Evolutionary conservation across 2,113 vertebrate species (phyloP).

Genomic region (Fulica atra): DNA sequence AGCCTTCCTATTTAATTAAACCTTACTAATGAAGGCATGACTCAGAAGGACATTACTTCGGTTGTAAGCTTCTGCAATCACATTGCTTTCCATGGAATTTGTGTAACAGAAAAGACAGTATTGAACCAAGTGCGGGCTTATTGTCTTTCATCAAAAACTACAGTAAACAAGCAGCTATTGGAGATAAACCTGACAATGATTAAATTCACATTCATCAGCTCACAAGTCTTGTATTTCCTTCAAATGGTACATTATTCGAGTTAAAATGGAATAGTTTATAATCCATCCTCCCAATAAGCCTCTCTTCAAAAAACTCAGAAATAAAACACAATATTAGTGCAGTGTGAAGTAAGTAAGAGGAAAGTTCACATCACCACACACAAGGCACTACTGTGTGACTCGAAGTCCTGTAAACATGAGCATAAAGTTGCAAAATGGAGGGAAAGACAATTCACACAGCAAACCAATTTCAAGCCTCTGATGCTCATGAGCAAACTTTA

Average conservation of each 20-base stretch:
- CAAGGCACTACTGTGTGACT: too few species aligned
- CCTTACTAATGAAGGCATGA: neutral
- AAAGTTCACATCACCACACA: neutral
- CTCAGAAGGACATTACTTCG: neutral
- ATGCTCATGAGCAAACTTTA: neutral
- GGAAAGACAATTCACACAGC: neutral
- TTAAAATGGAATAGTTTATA: neutral
- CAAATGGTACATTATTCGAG: neutral
- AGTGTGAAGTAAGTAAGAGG: neutral
- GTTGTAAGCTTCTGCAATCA: neutral
- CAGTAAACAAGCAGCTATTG: neutral
- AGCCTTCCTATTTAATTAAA: slow-evolving; percentile 31
- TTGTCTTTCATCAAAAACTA: neutral
- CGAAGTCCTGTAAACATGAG: too few species aligned
- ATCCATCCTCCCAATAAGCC: neutral
- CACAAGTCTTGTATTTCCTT: neutral
- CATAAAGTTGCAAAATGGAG: neutral
- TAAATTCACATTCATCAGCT: neutral
- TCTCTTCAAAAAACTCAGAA: neutral
- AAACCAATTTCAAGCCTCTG: neutral
- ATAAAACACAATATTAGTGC: neutral
- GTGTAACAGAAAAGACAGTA: neutral
- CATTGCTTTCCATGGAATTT: neutral
- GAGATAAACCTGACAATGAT: neutral
- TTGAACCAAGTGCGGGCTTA: neutral